Evolutionary conservation across 2,797 vertebrate genomes (phyloP).

Genomic region (Coluber constrictor): DNA sequence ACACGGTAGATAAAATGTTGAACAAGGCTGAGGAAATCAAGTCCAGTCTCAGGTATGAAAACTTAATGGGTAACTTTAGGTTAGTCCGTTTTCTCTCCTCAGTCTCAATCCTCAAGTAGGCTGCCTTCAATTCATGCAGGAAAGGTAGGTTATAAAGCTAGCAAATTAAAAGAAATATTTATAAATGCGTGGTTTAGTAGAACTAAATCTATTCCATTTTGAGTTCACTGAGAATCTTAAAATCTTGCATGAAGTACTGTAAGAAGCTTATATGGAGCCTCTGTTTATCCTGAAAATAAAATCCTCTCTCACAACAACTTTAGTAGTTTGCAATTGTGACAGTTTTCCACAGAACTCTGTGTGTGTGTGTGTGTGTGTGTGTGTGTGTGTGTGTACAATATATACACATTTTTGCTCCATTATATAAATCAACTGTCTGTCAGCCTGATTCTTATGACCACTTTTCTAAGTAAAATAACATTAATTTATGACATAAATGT

Average conservation of each 20-base stretch:
- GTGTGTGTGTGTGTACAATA: not conserved
- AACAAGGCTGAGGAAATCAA: no score
- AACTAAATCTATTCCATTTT: not conserved
- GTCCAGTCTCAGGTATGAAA: no score
- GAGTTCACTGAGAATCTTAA: not conserved
- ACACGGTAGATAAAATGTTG: no score
- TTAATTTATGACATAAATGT: not conserved
- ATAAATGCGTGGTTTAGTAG: not conserved
- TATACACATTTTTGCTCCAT: not conserved
- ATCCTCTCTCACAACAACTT: not conserved
- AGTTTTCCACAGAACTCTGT: not conserved
- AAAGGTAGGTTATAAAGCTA: no score
- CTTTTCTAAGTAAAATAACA: not conserved
- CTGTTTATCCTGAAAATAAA: not conserved
- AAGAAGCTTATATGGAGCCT: not conserved
- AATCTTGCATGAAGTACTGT: not conserved
- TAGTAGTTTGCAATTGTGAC: not conserved
- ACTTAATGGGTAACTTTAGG: no score
- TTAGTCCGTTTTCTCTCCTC: no score
- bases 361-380: not conserved
- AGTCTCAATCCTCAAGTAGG: no score
- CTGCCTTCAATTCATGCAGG: no score
- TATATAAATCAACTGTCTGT: not conserved
- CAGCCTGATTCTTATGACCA: not conserved
- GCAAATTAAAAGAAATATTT: not conserved